phyloP scores from a whole-genome alignment of 2,888 invertebrate genomes.

The Cantharis rufa region DNA sequence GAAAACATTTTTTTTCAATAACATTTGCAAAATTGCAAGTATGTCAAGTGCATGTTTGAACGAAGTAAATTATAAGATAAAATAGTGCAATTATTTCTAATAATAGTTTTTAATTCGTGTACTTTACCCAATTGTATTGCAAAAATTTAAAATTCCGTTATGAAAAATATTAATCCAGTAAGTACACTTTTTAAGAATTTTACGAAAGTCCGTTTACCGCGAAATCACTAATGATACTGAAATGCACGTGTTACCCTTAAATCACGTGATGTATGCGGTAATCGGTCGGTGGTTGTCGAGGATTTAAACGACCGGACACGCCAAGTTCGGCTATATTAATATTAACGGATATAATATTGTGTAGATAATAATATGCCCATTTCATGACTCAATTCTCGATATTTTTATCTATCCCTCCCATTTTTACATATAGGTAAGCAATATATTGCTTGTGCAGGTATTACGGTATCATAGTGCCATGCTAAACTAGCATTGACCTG shows the following conservation, averaged over 20 bases:
- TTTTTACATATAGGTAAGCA: background rate
- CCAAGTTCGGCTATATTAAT: background rate
- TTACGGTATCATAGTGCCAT: background rate
- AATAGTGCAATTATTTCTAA: background rate
- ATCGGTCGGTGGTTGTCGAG: slow-evolving; percentile 1
- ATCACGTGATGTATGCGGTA: slow-evolving; percentile 28
- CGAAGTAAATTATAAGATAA: background rate
- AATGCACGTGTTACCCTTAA: slow-evolving; percentile 29
- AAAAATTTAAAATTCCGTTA: background rate
- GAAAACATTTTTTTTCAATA: background rate
- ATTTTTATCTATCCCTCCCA: too few species aligned
- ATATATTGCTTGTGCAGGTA: background rate
- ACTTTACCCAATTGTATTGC: background rate
- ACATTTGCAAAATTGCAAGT: background rate
- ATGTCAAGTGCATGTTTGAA: background rate
- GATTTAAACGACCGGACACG: background rate
- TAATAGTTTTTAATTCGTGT: background rate
- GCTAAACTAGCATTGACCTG: background rate
- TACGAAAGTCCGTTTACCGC: background rate
- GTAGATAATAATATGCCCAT: too few species aligned
- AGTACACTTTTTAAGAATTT: background rate
- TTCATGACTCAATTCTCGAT: too few species aligned
- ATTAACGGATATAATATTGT: background rate
- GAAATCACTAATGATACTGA: background rate
- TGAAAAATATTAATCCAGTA: background rate